phyloP scores from a whole-genome alignment of 2,797 vertebrate genomes.

The Falco naumanni region DNA sequence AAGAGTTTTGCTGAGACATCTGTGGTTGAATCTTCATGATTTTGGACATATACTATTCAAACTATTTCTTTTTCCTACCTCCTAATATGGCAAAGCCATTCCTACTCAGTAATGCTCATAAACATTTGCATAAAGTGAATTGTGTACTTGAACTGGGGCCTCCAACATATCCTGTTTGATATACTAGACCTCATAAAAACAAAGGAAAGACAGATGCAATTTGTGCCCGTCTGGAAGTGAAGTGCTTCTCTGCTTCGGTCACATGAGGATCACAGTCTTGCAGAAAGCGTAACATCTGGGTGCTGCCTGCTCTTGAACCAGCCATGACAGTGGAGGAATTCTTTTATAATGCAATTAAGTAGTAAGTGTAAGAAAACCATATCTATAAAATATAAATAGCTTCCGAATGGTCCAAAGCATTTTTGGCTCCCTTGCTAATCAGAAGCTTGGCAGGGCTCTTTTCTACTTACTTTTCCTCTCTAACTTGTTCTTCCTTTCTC shows the following conservation, averaged over 20 bases:
- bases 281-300: not conserved
- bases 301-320: not conserved
- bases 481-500: not conserved
- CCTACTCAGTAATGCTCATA: slow-evolving; percentile 10
- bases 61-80: not conserved
- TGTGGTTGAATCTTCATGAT: slow-evolving; percentile 21
- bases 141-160: slow-evolving; percentile 51
- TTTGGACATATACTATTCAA: not conserved
- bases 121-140: slow-evolving; percentile 59
- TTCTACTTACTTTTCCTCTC: not conserved
- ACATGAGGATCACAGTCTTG: not conserved
- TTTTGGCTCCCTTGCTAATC: not conserved
- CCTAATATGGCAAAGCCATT: slow-evolving; percentile 54
- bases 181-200: slow-evolving; percentile 41
- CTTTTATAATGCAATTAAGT: slow-evolving; percentile 2
- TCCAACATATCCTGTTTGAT: slow-evolving; percentile 58
- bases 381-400: not conserved
- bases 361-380: not conserved
- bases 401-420: not conserved
- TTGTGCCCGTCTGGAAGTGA: slow-evolving; percentile 4
- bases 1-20: slow-evolving; percentile 35
- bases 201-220: slow-evolving; percentile 21
- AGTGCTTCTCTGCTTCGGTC: not conserved
- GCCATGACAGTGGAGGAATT: not conserved
- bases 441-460: not conserved